phyloP scores from a whole-genome alignment of 2,888 invertebrate genomes.

The Boloria euphrosyne region DNA sequence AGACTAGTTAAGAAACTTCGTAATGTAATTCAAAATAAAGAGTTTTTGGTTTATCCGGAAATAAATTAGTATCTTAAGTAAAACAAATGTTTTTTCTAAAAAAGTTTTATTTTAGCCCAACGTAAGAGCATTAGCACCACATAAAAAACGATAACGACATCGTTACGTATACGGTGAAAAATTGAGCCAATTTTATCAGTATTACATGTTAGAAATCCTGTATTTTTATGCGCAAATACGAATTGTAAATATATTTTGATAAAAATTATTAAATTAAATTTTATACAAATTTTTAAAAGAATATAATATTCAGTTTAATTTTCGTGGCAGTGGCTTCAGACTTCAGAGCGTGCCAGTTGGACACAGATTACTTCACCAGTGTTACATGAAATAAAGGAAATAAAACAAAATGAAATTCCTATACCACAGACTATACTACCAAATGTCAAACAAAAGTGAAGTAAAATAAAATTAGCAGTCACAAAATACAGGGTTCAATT shows the following conservation, averaged over 20 bases:
- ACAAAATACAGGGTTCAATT: conserved; percentile 2
- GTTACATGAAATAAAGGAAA: too few relatives aligned
- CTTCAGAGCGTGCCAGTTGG: too few relatives aligned
- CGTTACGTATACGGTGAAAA: conserved; percentile 27
- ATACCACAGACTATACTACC: not conserved
- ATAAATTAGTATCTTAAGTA: not conserved
- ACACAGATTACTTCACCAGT: too few relatives aligned
- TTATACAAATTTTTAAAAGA: too few relatives aligned
- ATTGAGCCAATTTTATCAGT: conserved; percentile 31
- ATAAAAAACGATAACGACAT: conserved; percentile 29
- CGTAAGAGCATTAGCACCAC: conserved; percentile 10
- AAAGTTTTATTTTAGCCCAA: conserved; percentile 8
- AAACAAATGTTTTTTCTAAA: not conserved
- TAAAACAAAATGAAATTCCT: not conserved
- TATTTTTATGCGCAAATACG: not conserved
- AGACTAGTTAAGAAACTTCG: too few relatives aligned
- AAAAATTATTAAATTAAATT: too few relatives aligned
- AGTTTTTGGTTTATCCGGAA: too few relatives aligned
- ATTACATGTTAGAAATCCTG: conserved; percentile 17
- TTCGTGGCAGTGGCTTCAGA: too few relatives aligned
- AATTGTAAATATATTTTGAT: not conserved
- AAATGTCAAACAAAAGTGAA: not conserved
- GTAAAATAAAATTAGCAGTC: not conserved
- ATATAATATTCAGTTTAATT: too few relatives aligned
- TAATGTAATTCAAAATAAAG: not conserved